Percentiles rank a stretch among this genome's conserved stretches.
Conservation (phyloP, 1,140 invertebrate genomes). For the Aplysia californica region DNA sequence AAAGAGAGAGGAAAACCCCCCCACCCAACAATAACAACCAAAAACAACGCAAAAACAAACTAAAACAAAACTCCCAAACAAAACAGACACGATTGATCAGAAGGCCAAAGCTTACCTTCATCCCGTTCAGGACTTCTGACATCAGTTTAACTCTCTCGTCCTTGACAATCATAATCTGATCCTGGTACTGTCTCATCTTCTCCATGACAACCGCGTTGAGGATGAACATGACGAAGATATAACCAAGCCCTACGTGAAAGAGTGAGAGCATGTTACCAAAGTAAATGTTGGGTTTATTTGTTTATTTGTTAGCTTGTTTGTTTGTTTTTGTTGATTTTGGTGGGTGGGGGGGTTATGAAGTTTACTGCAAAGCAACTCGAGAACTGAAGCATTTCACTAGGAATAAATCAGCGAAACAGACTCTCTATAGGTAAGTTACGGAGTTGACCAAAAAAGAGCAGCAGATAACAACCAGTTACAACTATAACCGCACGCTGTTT, state of each 20-base stretch:
- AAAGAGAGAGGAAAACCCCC: neutral
- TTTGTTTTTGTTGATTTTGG: too few species aligned
- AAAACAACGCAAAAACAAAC: neutral
- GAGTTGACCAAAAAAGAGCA: too few species aligned
- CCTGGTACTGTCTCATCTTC: constrained; percentile 18
- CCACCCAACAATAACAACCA: neutral
- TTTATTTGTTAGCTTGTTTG: too few species aligned
- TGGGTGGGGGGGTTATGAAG: too few species aligned
- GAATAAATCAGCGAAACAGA: too few species aligned
- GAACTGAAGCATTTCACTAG: too few species aligned
- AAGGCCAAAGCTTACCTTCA: constrained; percentile 72
- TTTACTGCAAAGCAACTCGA: too few species aligned
- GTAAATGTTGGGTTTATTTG: too few species aligned
- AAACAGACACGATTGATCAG: neutral
- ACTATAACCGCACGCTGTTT: too few species aligned
- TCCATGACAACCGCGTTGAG: constrained; percentile 12
- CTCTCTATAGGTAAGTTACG: too few species aligned
- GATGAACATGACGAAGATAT: constrained; percentile 2
- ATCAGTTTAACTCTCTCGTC: constrained; percentile 71
- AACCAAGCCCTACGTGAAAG: constrained; percentile 6
- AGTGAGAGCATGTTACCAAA: too few species aligned
- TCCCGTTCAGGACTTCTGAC: constrained; percentile 68
- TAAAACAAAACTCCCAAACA: neutral
- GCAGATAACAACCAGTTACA: too few species aligned
- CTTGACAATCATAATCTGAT: constrained; percentile 68